Evolutionary conservation across 2,797 vertebrate genomes (phyloP).

Genomic region (Myiothlypis coronata): DNA sequence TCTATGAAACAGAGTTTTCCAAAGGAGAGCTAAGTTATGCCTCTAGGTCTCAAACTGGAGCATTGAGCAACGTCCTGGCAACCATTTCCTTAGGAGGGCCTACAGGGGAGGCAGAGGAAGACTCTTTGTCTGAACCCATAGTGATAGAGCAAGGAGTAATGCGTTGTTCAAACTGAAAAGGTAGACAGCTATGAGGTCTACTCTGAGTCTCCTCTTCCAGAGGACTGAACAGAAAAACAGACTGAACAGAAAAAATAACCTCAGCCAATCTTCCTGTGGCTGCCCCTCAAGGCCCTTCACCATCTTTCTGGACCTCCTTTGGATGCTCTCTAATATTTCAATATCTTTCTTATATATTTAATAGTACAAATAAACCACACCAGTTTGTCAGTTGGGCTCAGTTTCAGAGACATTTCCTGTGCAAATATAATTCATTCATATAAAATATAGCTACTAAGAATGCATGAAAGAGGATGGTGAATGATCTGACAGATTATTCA

Average conservation of each 20-base stretch:
- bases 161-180: fast-evolving
- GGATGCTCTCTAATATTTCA: not conserved
- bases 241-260: not conserved
- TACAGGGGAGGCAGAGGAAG: not conserved
- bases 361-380: not conserved
- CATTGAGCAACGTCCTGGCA: not conserved
- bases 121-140: not conserved
- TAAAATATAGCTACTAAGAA: not conserved
- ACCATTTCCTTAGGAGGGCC: not conserved
- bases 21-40: not conserved
- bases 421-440: not conserved
- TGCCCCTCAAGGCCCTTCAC: not conserved
- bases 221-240: not conserved
- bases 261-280: not conserved
- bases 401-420: not conserved
- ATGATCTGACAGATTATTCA: not conserved
- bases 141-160: not conserved
- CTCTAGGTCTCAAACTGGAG: not conserved
- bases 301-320: not conserved
- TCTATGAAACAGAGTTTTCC: not conserved
- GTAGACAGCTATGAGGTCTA: not conserved
- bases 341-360: not conserved
- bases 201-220: not conserved
- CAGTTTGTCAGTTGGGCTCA: not conserved
- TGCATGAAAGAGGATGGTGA: not conserved